Base-by-base conservation (phyloP, 2,113 vertebrate genomes). In the Oreotrochilus melanogaster region DNA sequence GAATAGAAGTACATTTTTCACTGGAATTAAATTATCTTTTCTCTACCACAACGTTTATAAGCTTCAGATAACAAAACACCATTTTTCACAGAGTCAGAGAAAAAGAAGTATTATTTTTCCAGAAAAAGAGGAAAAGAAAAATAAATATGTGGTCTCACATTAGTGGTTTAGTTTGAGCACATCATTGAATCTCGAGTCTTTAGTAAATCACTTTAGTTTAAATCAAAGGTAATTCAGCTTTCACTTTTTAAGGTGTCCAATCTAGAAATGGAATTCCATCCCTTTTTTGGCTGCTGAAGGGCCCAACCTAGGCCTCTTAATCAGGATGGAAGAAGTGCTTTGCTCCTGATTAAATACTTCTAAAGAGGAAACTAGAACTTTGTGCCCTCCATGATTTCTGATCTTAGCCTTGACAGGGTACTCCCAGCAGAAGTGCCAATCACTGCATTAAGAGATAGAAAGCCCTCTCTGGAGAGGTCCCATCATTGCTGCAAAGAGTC, bases 1-100 rank as follows among this genome's bases (percentile, higher is more conserved):
- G 51, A 91, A 82, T 18, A 58, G 65, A 50, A 72, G n/a, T 28
- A 78, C 27, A 86, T 94, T 96, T 94, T 93, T 94, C 88, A 90
- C 18, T 57, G 31, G n/a, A 92, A 93, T 93, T 19, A 75, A 90
- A 92, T 82, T 93, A 54, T 82, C 10, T 75, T 86, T 73, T 80
- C 66, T 78, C 54, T 27, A 83, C 18, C 6, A n/a, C 60, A 53
- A 62, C 75, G 35, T 73, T 93, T 87, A 65, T 78, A 89, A 93
- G 91, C 25, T 24, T 65, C 1, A 1, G 23, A 53, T 31, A 84
- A 85, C 80, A 92, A 95, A 80, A 13, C 8, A 35, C 12, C 11
- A 71, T 87, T 95, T 95, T 65, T 86, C 65, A 76, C 16, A 67
- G 27, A 78, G 30, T 74, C 18, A 76, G 54, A 69, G 31, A 86